Evolutionary conservation across 2,888 invertebrate genomes (phyloP).

Genomic region (Myopa tessellatipennis): DNA sequence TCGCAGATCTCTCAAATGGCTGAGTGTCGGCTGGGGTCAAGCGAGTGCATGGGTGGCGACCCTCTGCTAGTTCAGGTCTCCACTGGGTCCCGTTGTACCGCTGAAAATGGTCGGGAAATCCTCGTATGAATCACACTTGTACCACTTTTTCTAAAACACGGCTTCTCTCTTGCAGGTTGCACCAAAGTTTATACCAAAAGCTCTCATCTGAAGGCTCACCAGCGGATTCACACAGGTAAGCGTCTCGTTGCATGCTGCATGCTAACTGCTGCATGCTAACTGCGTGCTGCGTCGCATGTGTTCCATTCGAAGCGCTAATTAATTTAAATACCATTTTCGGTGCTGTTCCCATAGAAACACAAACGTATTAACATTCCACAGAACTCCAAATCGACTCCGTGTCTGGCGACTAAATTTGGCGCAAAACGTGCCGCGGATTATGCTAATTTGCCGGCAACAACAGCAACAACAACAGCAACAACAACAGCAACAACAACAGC

Average conservation of each 20-base stretch:
- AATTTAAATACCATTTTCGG: slow-evolving; percentile 43
- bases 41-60: neutral
- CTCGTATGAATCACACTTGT: too few species aligned
- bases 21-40: neutral
- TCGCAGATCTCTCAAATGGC: neutral
- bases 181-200: slow-evolving; percentile 98
- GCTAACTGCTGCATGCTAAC: neutral
- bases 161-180: slow-evolving; percentile 77
- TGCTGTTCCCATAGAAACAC: slow-evolving; percentile 8
- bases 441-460: slow-evolving; percentile 33
- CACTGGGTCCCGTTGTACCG: too few species aligned
- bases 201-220: slow-evolving; percentile 97
- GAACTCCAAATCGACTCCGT: neutral
- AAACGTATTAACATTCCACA: slow-evolving; percentile 13
- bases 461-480: slow-evolving; percentile 1
- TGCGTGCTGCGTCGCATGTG: slow-evolving; percentile 7
- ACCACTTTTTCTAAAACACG: neutral
- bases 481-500: slow-evolving; percentile 13
- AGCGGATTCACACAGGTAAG: slow-evolving; percentile 96
- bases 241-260: slow-evolving; percentile 30
- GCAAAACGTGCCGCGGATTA: slow-evolving; percentile 40
- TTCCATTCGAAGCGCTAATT: slow-evolving; percentile 41
- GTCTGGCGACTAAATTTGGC: slow-evolving; percentile 34
- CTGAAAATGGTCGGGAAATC: too few species aligned
- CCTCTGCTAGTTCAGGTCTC: too few species aligned